Base-by-base conservation (phyloP, 2,113 vertebrate species). In the Erythrolamprus reginae region DNA sequence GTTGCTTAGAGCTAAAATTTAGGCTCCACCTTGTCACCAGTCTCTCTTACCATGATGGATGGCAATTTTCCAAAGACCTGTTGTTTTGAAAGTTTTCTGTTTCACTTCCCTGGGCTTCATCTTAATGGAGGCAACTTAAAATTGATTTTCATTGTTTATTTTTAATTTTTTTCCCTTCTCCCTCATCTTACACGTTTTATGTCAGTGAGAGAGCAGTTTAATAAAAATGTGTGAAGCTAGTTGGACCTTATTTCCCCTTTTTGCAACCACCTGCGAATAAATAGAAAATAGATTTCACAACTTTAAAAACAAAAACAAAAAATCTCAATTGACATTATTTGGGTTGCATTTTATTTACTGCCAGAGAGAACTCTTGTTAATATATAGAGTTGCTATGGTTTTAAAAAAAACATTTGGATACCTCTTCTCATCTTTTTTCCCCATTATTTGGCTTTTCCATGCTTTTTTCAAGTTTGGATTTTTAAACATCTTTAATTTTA, bases 351-450 rank as follows among this genome's bases (percentile, higher is more conserved):
- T 90, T 94, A 50, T 45, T 93, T 94, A 95, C 95, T 86, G 94
- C 91, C 90, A 93, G 77, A 93, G 95, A 17, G 12, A 9, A 12
- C 17, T 21, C 17, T 42, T 77, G 17, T 38, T 38, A 77, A 42
- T 77, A 77, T 93, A 93, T 0, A 33, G 26, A 85, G 26, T 38
- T 21, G 70, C 33, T 21, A 77, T 42, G 65, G 15, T 86, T 8
- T 86, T n/a, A n/a, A n/a, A 53, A 90, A 93, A 95, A 96, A 93
- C 70, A 89, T 91, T 95, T 96, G 94, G 92, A 94, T 93, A 94
- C 92, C 92, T 85, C 82, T 61, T 90, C 88, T 93, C 24, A 24
- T 50, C 19, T n/a, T 65, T 28, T 45, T 17, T 70, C 6, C 6
- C 15, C 42, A 48, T 93, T 93, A 89, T 53, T 92, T 51, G 86